These are phyloP conservation scores for Spodoptera littoralis DNA, from an alignment of 2,888 invertebrate species.

Conservation along the genomic window DNA sequence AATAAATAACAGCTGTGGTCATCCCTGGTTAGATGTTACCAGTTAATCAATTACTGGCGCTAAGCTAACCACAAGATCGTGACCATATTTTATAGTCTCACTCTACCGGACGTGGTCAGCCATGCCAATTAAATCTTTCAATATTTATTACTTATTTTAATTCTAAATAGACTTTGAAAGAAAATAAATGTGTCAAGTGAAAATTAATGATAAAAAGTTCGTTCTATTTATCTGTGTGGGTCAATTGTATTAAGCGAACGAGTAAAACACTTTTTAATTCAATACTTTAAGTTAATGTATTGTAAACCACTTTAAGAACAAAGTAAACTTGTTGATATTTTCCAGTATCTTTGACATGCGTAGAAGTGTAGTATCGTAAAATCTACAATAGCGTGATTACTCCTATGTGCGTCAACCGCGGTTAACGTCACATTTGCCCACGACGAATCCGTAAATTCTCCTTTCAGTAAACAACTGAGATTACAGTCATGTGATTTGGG, in stretches of 20 bases:
- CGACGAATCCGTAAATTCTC: constrained; percentile 9
- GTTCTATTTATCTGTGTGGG: neutral
- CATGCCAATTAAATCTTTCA: constrained; percentile 20
- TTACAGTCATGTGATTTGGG: neutral
- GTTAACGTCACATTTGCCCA: constrained; percentile 8
- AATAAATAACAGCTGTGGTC: constrained; percentile 12
- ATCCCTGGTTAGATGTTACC: constrained; percentile 6
- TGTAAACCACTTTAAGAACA: too few species aligned
- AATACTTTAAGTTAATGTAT: too few species aligned
- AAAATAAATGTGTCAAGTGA: neutral
- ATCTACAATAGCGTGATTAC: constrained; percentile 8
- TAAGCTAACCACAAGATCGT: constrained; percentile 28
- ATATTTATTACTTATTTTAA: constrained; percentile 8
- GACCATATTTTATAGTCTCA: constrained; percentile 10
- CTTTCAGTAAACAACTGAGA: constrained; percentile 4
- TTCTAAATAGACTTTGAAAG: neutral
- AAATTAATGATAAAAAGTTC: constrained; percentile 5
- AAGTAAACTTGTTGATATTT: too few species aligned
- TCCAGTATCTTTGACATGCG: too few species aligned
- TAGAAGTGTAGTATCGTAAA: constrained; percentile 12
- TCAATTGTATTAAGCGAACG: neutral
- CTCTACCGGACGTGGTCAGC: constrained; percentile 14
- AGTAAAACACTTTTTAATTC: too few species aligned
- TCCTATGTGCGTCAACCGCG: constrained; percentile 9
- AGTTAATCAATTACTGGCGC: constrained; percentile 35